Conservation (phyloP, 2,888 invertebrate species). For the Ceramica pisi region DNA sequence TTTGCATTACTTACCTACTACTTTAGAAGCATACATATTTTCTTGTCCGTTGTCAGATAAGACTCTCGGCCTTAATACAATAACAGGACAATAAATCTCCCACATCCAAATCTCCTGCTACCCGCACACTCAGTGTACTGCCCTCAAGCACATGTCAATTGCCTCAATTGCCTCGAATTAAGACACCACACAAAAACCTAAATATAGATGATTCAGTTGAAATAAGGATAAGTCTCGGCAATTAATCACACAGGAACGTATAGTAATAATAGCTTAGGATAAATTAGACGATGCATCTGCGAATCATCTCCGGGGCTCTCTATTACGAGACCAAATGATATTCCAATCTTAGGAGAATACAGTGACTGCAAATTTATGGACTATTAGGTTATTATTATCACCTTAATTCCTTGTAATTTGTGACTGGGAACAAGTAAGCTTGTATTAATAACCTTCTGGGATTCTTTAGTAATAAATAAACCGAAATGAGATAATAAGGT, state of each 20-base stretch:
- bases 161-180: conserved; percentile 87
- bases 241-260: conserved; percentile 20
- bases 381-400: background rate
- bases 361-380: background rate
- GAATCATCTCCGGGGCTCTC: background rate
- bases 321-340: background rate
- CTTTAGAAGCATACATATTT: background rate
- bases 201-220: conserved; percentile 68
- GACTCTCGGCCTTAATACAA: conserved; percentile 16
- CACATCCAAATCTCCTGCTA: conserved; percentile 57
- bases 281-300: conserved; percentile 2
- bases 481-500: background rate
- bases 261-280: conserved; percentile 39
- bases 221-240: conserved; percentile 76
- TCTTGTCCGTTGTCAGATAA: background rate
- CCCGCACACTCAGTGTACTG: conserved; percentile 53
- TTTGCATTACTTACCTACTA: background rate
- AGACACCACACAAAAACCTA: conserved; percentile 72
- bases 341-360: conserved; percentile 6
- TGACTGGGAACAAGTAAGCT: background rate
- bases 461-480: background rate
- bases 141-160: conserved; percentile 80
- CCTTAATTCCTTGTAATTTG: background rate
- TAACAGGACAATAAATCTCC: conserved; percentile 52
- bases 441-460: background rate